Conservation (phyloP, 2,888 invertebrate species). For the Aphodius granarius region DNA sequence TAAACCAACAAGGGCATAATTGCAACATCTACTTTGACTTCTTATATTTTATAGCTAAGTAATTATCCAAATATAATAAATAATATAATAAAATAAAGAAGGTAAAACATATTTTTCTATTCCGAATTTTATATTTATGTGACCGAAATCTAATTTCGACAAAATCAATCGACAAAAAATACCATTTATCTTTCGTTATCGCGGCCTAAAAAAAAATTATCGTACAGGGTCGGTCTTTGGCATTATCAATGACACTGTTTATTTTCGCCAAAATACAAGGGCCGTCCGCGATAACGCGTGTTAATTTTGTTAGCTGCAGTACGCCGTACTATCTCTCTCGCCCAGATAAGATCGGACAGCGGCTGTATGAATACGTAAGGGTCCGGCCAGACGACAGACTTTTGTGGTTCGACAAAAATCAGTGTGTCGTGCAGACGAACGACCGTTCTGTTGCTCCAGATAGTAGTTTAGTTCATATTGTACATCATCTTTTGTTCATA, state of each 20-base stretch:
- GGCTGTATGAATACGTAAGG: not conserved
- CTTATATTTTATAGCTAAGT: no score
- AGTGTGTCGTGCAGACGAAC: no score
- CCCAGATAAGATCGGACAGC: not conserved
- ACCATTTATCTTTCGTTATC: slow-evolving; percentile 2
- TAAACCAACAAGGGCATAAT: no score
- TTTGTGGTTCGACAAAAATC: no score
- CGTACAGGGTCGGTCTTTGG: not conserved
- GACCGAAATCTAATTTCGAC: not conserved
- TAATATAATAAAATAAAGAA: no score
- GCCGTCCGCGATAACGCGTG: not conserved
- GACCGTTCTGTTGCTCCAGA: no score
- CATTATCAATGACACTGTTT: slow-evolving; percentile 3
- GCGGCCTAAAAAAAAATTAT: not conserved
- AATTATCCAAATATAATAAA: no score
- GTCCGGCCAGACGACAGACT: no score
- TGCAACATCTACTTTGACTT: no score
- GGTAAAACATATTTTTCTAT: not conserved
- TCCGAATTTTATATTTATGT: not conserved
- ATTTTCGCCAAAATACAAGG: slow-evolving; percentile 5
- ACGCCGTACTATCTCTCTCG: not conserved
- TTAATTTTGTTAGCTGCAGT: not conserved
- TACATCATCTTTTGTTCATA: no score
- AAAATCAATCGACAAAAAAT: not conserved
- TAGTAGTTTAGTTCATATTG: no score